Conservation (phyloP, 2,888 invertebrate genomes). For the Fabriciana adippe region DNA sequence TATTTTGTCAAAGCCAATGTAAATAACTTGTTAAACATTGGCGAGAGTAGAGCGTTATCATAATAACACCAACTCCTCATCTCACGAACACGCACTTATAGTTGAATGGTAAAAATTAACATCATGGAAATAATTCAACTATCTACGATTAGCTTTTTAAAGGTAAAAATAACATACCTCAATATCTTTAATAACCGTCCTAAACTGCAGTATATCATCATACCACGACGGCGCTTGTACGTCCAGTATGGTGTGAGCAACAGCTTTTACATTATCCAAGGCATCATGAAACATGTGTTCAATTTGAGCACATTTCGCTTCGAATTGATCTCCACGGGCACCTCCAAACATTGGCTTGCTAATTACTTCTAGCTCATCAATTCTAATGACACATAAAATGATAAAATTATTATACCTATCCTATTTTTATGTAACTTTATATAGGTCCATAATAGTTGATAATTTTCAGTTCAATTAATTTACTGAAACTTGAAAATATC, state of each 20-base stretch:
- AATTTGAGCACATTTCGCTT: constrained; percentile 85
- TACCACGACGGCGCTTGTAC: constrained; percentile 93
- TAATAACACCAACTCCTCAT: no score
- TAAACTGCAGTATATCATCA: constrained; percentile 85
- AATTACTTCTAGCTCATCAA: constrained; percentile 87
- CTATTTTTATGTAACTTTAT: no score
- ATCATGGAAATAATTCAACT: background rate
- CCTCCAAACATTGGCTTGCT: constrained; percentile 90
- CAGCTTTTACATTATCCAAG: constrained; percentile 82
- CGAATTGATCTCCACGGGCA: constrained; percentile 85
- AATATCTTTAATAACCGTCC: constrained; percentile 83
- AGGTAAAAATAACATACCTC: constrained; percentile 64
- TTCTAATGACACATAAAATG: constrained; percentile 57
- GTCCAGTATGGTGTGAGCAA: constrained; percentile 86
- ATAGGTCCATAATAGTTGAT: no score
- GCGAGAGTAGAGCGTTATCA: no score
- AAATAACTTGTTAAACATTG: no score
- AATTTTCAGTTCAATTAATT: no score
- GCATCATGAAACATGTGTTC: constrained; percentile 88
- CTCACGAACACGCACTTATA: no score
- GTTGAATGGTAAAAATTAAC: no score
- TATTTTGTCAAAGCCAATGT: no score
- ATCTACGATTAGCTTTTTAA: background rate
- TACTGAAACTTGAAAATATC: no score
- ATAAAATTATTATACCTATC: no score